These are phyloP conservation scores for Bicyclus anynana DNA, from an alignment of 1,140 invertebrate genomes.

Conservation along the genomic window DNA sequence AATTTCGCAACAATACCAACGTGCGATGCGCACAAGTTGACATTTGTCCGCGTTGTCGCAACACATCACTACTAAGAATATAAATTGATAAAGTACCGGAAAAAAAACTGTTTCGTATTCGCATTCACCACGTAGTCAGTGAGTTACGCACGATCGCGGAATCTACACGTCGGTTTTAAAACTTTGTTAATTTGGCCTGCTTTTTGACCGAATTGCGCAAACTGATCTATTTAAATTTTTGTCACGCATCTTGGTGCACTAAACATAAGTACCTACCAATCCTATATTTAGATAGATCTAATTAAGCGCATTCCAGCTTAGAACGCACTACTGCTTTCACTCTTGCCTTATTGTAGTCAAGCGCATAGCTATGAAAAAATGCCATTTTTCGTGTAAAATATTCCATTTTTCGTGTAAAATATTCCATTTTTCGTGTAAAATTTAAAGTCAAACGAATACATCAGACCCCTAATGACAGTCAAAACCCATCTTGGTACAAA, in stretches of 20 bases:
- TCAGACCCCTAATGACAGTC: too few species aligned
- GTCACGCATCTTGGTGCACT: constrained; percentile 23
- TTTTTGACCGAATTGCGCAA: constrained; percentile 32
- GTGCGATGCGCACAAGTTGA: constrained; percentile 17
- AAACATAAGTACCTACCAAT: constrained; percentile 3
- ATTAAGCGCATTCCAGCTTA: too few species aligned
- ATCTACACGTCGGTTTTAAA: constrained; percentile 37
- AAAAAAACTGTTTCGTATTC: constrained; percentile 45
- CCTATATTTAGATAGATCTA: neutral
- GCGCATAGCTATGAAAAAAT: too few species aligned
- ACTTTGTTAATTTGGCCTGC: constrained; percentile 33
- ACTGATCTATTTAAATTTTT: constrained; percentile 24
- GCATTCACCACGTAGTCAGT: constrained; percentile 33
- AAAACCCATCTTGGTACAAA: too few species aligned
- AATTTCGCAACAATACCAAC: neutral
- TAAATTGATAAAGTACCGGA: constrained; percentile 44
- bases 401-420: too few species aligned
- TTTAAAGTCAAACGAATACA: too few species aligned
- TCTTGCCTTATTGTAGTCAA: too few species aligned
- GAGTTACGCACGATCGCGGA: constrained; percentile 35
- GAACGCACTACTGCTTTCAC: too few species aligned
- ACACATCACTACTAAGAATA: constrained; percentile 33
- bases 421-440: too few species aligned
- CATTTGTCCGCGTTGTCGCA: constrained; percentile 34
- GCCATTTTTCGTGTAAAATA: too few species aligned